A percentile compares a stretch with the other conserved stretches of the same genome.
phyloP scores from a whole-genome alignment of 2,113 vertebrate species.

The Pluvianellus socialis region DNA sequence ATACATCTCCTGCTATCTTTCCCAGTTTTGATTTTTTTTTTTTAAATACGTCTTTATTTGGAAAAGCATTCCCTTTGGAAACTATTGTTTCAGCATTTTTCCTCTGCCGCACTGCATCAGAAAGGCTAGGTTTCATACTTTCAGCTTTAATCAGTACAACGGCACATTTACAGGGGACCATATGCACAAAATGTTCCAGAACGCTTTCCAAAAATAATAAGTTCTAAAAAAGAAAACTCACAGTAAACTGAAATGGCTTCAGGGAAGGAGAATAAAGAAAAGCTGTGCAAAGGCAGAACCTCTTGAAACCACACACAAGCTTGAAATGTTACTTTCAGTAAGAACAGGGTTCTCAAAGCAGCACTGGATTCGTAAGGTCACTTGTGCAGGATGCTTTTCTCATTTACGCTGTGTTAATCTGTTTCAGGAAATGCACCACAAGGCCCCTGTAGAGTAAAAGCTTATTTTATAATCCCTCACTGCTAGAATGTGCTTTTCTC shows the following conservation, averaged over 20 bases:
- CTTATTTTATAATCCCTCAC: background rate
- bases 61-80: conserved; percentile 12
- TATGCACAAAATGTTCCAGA: conserved; percentile 73
- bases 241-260: conserved; percentile 24
- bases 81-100: conserved; percentile 26
- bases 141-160: conserved; percentile 67
- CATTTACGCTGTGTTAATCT: background rate
- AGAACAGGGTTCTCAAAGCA: background rate
- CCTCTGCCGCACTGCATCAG: background rate
- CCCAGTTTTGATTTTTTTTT: background rate
- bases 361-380: background rate
- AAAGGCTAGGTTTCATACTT: conserved; percentile 50
- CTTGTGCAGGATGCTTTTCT: background rate
- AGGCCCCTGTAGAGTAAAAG: background rate
- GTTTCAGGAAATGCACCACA: background rate
- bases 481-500: background rate
- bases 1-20: background rate
- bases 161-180: conserved; percentile 53
- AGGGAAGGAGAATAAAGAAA: conserved; percentile 34
- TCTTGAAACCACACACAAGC: background rate
- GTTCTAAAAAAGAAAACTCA: conserved; percentile 50
- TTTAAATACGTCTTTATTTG: background rate
- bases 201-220: conserved; percentile 75
- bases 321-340: background rate
- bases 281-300: background rate